These are phyloP conservation scores for Cryptotermes secundus DNA, from an alignment of 1,140 invertebrate genomes.

Conservation along the genomic window DNA sequence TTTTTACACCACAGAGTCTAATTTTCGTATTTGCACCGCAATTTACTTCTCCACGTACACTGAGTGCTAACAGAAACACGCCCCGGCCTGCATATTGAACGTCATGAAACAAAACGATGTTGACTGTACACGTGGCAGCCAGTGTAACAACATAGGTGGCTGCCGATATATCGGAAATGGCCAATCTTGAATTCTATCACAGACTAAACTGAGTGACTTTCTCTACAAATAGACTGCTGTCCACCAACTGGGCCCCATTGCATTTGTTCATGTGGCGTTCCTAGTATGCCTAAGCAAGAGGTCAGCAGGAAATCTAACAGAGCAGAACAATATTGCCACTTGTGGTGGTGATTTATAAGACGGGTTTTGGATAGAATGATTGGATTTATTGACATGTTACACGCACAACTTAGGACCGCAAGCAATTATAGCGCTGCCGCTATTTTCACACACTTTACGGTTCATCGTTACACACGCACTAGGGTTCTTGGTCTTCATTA, in stretches of 20 bases:
- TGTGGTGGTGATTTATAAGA: too few species aligned
- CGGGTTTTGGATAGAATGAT: too few species aligned
- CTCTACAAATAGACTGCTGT: background rate
- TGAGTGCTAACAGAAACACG: background rate
- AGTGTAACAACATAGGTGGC: background rate
- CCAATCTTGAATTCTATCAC: background rate
- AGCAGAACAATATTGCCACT: too few species aligned
- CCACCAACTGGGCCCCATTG: background rate
- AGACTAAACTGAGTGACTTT: background rate
- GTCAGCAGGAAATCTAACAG: too few species aligned
- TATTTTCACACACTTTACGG: too few species aligned
- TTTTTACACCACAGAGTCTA: background rate
- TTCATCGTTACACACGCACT: too few species aligned
- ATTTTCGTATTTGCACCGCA: background rate
- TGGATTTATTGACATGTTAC: too few species aligned
- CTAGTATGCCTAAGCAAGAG: too few species aligned
- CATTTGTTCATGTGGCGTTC: background rate
- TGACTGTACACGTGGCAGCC: background rate
- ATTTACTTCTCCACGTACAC: background rate
- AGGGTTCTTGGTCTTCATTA: too few species aligned
- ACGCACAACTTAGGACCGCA: too few species aligned
- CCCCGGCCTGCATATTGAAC: background rate
- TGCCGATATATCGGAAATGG: background rate
- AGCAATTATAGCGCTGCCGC: too few species aligned
- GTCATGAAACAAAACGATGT: slow-evolving; percentile 1